Conservation (phyloP, 2,888 invertebrate genomes). For the Cyclophora albipunctata region DNA sequence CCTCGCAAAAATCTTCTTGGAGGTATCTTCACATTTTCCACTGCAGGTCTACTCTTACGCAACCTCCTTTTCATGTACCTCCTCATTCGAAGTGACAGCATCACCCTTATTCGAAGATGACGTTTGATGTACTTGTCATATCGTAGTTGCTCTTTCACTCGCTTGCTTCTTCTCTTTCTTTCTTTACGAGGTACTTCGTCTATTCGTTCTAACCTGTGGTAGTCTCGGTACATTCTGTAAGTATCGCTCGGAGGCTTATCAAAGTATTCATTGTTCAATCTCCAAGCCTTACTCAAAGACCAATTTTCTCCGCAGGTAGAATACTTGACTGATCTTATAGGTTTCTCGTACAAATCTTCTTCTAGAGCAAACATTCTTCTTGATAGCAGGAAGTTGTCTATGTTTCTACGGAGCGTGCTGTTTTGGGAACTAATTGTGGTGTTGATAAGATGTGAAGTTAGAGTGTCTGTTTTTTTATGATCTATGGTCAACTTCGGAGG, state of each 20-base stretch:
- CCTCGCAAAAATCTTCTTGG: conserved; percentile 55
- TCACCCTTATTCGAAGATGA: conserved; percentile 79
- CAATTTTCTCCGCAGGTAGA: conserved; percentile 66
- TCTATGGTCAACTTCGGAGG: conserved; percentile 37
- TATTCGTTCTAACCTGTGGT: conserved; percentile 47
- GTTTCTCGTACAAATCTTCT: conserved; percentile 64
- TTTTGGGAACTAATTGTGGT: conserved; percentile 58
- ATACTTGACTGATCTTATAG: conserved; percentile 49
- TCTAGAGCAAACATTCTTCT: conserved; percentile 58
- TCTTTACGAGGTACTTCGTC: conserved; percentile 56
- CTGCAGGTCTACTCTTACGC: conserved; percentile 34
- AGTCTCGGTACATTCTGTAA: conserved; percentile 35
- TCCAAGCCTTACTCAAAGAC: conserved; percentile 71
- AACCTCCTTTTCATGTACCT: conserved; percentile 62
- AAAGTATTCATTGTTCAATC: conserved; percentile 56
- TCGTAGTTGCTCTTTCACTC: conserved; percentile 63
- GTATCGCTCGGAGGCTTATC: conserved; percentile 45
- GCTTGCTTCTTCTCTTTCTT: conserved; percentile 45
- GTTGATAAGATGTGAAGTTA: conserved; percentile 57
- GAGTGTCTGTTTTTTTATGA: conserved; percentile 41
- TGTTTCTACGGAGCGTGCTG: conserved; percentile 57
- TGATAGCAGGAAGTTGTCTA: conserved; percentile 57
- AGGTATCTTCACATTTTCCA: conserved; percentile 46
- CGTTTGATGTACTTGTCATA: conserved; percentile 77
- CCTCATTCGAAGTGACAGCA: conserved; percentile 79